A percentile compares a stretch with the other conserved stretches of the same genome.
Evolutionary conservation across 2,113 vertebrate species (phyloP).

Genomic region (Phyllopteryx taeniolatus): DNA sequence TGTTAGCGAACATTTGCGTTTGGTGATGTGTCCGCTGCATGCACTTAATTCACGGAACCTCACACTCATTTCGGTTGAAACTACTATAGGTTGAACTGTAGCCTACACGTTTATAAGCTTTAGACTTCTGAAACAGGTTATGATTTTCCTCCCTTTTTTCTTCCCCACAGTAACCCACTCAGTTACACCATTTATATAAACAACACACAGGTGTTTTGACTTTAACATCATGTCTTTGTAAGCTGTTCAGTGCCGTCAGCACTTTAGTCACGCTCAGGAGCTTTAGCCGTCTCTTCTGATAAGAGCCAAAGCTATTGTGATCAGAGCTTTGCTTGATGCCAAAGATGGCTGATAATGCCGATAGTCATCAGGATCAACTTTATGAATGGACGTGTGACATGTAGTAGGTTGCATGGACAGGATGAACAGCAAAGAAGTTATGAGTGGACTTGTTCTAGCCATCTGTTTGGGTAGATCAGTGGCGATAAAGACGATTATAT

Average conservation of each 20-base stretch:
- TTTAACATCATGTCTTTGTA: constrained; percentile 45
- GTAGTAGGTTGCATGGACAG: constrained; percentile 36
- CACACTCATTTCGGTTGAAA: too few species aligned
- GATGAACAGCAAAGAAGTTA: constrained; percentile 32
- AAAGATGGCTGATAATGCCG: constrained; percentile 21
- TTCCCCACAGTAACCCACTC: background rate
- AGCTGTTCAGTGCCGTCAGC: constrained; percentile 58
- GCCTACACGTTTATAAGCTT: background rate
- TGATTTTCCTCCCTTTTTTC: background rate
- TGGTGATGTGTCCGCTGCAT: too few species aligned
- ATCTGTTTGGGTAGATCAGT: constrained; percentile 46
- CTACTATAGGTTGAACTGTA: too few species aligned
- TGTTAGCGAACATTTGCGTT: background rate
- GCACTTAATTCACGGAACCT: too few species aligned
- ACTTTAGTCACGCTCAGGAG: constrained; percentile 64
- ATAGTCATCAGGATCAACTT: constrained; percentile 58
- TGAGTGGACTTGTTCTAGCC: constrained; percentile 37
- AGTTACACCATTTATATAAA: background rate
- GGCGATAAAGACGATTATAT: constrained; percentile 10
- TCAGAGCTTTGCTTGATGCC: constrained; percentile 30
- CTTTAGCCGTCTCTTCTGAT: constrained; percentile 49
- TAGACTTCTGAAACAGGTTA: background rate
- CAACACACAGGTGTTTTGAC: constrained; percentile 62
- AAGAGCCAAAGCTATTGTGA: constrained; percentile 44
- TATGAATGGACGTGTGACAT: constrained; percentile 34